Percentiles rank a stretch among this genome's conserved stretches.
phyloP scores from a whole-genome alignment of 2,797 vertebrate genomes.

The Anabacerthia variegaticeps region DNA sequence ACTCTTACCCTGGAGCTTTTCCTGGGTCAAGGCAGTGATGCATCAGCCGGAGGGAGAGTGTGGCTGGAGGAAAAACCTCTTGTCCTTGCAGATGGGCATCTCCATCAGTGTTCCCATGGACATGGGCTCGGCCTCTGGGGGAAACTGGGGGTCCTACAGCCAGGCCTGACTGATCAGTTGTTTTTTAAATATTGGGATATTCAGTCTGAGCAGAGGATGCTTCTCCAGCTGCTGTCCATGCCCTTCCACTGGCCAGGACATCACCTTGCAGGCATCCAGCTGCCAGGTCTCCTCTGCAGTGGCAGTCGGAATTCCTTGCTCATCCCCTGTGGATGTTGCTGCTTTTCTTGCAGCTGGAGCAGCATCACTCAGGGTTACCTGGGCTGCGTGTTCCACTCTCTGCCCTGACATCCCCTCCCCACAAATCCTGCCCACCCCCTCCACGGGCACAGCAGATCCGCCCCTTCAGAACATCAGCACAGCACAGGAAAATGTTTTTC shows the following conservation, averaged over 20 bases:
- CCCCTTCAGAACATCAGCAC: neutral
- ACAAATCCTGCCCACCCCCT: fast-evolving
- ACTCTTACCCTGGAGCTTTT: neutral
- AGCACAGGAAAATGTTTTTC: neutral
- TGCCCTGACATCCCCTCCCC: neutral
- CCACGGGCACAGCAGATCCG: fast-evolving
- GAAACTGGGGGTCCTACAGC: neutral
- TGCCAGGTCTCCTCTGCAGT: fast-evolving
- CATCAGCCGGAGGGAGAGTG: fast-evolving
- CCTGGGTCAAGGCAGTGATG: neutral
- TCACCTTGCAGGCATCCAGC: neutral
- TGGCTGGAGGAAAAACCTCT: neutral
- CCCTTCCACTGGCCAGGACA: fast-evolving
- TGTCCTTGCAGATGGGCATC: fast-evolving
- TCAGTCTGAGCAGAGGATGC: neutral
- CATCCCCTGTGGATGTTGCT: fast-evolving
- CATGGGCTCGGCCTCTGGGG: neutral
- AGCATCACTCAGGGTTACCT: neutral
- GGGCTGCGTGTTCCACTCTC: fast-evolving
- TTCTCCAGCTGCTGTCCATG: neutral
- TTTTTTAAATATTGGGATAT: neutral
- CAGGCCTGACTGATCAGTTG: neutral
- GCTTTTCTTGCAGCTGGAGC: neutral
- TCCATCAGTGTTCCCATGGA: neutral
- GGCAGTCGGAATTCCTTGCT: neutral